phyloP scores from a whole-genome alignment of 2,888 invertebrate genomes.

The Chydorus sphaericus region DNA sequence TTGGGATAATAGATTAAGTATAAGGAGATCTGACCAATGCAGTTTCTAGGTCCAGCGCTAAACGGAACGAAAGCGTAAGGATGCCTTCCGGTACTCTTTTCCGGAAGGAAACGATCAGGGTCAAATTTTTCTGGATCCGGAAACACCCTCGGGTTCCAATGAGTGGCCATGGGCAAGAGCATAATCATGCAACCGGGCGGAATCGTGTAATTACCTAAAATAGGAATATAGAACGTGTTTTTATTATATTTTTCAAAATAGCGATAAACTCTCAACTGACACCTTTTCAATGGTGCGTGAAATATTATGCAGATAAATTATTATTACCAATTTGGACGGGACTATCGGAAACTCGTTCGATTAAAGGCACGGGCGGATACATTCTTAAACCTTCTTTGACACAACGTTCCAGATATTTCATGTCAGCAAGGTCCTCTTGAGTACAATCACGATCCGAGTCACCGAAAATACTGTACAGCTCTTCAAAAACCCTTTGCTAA shows the following conservation, averaged over 20 bases:
- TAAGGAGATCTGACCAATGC: conserved; percentile 3
- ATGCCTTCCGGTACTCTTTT: neutral
- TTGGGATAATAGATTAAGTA: neutral
- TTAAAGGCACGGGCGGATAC: conserved; percentile 28
- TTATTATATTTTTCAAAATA: too few species aligned
- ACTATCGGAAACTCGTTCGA: conserved; percentile 24
- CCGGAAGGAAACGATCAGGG: conserved; percentile 9
- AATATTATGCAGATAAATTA: neutral
- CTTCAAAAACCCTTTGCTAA: conserved; percentile 19
- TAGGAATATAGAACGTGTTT: too few species aligned
- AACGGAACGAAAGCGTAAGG: conserved; percentile 13
- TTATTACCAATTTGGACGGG: conserved; percentile 23
- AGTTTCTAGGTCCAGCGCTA: conserved; percentile 13
- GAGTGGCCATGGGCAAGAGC: neutral
- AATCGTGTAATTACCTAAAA: conserved; percentile 6
- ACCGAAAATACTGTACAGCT: conserved; percentile 33
- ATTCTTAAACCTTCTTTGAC: conserved; percentile 29
- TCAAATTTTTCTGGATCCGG: neutral
- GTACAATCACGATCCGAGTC: conserved; percentile 25
- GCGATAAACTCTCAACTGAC: too few species aligned
- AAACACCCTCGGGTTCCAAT: conserved; percentile 5
- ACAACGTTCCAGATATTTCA: conserved; percentile 29
- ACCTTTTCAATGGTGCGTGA: neutral
- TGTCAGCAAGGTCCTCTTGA: conserved; percentile 20
- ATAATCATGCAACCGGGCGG: conserved; percentile 6